phyloP scores from a whole-genome alignment of 2,797 vertebrate species.

The Anomalospiza imberbis region DNA sequence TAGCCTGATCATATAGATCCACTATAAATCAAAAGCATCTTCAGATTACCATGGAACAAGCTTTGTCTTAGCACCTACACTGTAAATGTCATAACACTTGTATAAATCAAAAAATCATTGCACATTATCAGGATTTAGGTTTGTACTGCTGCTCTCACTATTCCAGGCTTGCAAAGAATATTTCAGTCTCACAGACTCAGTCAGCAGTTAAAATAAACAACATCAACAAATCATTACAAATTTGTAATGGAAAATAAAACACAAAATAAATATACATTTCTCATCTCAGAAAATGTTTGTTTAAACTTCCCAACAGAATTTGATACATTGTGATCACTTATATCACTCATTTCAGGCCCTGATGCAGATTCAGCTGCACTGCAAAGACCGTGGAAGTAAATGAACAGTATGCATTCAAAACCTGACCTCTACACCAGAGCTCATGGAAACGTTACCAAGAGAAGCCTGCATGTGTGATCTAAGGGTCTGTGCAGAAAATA shows the following conservation, averaged over 20 bases:
- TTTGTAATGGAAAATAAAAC: constrained; percentile 8
- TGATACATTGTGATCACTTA: not conserved
- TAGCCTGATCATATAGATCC: not conserved
- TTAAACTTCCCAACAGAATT: not conserved
- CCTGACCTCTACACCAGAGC: not conserved
- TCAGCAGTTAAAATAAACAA: constrained; percentile 17
- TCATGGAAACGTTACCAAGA: not conserved
- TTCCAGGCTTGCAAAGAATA: not conserved
- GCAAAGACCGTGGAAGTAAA: not conserved
- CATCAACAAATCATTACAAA: not conserved
- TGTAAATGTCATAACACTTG: not conserved
- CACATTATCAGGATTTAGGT: not conserved
- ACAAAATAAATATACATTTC: not conserved
- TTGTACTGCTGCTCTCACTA: not conserved
- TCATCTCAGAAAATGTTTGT: not conserved
- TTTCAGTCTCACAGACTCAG: not conserved
- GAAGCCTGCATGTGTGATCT: not conserved
- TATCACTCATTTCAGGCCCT: not conserved
- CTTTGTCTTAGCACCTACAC: not conserved
- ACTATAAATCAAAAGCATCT: not conserved
- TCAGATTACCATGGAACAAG: not conserved
- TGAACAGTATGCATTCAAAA: not conserved
- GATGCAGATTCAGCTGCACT: not conserved
- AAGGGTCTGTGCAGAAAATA: not conserved
- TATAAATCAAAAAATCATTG: not conserved